A percentile compares a stretch with the other conserved stretches of the same genome.
Conservation (phyloP, 2,888 invertebrate genomes). For the Xylocampa areola region DNA sequence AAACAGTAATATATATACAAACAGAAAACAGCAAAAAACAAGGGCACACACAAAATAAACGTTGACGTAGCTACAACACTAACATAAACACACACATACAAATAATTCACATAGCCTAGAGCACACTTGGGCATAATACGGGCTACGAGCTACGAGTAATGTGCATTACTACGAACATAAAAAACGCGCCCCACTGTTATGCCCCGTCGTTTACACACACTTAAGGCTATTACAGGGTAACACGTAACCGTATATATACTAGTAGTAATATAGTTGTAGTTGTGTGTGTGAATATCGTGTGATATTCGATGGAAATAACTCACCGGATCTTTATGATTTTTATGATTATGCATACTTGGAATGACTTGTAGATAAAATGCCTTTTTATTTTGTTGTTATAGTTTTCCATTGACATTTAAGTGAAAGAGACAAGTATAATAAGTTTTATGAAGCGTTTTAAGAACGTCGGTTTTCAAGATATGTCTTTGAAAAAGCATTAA, state of each 20-base stretch:
- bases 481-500: too few relatives aligned
- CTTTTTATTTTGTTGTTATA: too few relatives aligned
- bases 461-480: too few relatives aligned
- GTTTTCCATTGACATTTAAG: too few relatives aligned
- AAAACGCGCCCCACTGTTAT: conserved; percentile 27
- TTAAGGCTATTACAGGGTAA: conserved; percentile 9
- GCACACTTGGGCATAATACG: conserved; percentile 7
- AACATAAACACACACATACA: conserved; percentile 10
- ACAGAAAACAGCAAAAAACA: not conserved
- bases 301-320: not conserved
- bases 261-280: not conserved
- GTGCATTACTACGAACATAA: conserved; percentile 37
- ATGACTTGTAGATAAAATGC: too few relatives aligned
- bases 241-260: not conserved
- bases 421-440: too few relatives aligned
- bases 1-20: too few relatives aligned
- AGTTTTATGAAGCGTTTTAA: too few relatives aligned
- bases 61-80: not conserved
- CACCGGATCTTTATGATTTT: too few relatives aligned
- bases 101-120: conserved; percentile 11
- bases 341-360: too few relatives aligned
- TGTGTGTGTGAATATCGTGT: not conserved
- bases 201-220: conserved; percentile 24
- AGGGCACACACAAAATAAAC: not conserved
- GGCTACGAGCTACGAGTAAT: conserved; percentile 7